These are phyloP conservation scores for Formica selysi DNA, from an alignment of 1,140 invertebrate genomes.

Conservation along the genomic window DNA sequence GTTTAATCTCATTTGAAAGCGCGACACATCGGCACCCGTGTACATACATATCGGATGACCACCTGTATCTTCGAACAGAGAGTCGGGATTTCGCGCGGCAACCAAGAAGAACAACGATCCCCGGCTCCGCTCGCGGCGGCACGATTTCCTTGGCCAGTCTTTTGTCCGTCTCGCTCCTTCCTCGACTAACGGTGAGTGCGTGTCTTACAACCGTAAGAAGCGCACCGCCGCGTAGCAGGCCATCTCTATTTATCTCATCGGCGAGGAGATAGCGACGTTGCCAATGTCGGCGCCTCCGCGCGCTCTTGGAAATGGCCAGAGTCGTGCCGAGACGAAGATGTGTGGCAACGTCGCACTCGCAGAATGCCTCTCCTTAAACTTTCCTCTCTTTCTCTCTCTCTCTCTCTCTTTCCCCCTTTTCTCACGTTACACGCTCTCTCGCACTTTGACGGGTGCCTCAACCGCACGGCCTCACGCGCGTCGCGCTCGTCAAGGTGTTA, in stretches of 20 bases:
- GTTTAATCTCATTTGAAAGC: not conserved
- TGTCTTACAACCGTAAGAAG: slow-evolving; percentile 58
- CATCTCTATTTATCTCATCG: slow-evolving; percentile 75
- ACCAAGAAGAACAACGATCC: slow-evolving; percentile 65
- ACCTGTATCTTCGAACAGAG: slow-evolving; percentile 5
- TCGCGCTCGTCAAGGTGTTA: slow-evolving; percentile 67
- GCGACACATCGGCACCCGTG: not conserved
- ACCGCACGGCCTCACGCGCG: slow-evolving; percentile 62
- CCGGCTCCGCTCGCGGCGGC: slow-evolving; percentile 64
- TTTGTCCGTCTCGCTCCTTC: slow-evolving; percentile 75
- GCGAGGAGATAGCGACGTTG: slow-evolving; percentile 61
- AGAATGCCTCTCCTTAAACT: slow-evolving; percentile 48
- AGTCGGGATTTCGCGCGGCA: slow-evolving; percentile 57
- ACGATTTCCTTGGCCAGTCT: slow-evolving; percentile 73
- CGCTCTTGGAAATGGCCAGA: slow-evolving; percentile 67
- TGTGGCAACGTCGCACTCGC: slow-evolving; percentile 62
- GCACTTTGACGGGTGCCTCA: slow-evolving; percentile 35
- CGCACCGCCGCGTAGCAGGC: slow-evolving; percentile 66
- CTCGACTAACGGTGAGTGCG: slow-evolving; percentile 77
- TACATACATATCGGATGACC: not conserved
- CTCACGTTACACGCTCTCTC: slow-evolving; percentile 27
- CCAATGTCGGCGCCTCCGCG: slow-evolving; percentile 42
- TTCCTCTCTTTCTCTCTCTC: slow-evolving; percentile 45
- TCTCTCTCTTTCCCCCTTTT: slow-evolving; percentile 14
- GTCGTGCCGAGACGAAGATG: not conserved